phyloP scores from a whole-genome alignment of 2,888 invertebrate species.

The Malacosoma neustria region DNA sequence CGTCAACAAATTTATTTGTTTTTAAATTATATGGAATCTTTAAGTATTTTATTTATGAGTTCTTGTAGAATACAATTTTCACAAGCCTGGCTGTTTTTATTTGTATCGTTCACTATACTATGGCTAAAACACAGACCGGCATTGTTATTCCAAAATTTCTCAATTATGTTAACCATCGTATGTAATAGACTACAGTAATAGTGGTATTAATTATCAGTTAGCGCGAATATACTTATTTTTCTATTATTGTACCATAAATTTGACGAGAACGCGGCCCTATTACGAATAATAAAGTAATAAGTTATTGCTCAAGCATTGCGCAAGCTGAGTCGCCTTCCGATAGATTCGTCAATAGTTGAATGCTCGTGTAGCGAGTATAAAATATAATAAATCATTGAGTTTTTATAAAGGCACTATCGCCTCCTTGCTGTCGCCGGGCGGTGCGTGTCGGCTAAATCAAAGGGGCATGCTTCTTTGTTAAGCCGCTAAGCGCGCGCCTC shows the following conservation, averaged over 20 bases:
- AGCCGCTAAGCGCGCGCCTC: constrained; percentile 43
- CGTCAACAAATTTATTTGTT: too few species aligned
- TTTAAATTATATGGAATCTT: too few species aligned
- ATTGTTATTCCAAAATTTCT: too few species aligned
- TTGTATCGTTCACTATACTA: too few species aligned
- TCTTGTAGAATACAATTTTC: too few species aligned
- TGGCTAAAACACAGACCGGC: too few species aligned
- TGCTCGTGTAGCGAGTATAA: constrained; percentile 41
- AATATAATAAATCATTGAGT: constrained; percentile 69
- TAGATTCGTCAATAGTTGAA: constrained; percentile 5
- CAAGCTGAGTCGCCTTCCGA: constrained; percentile 1
- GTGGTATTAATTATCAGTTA: not conserved
- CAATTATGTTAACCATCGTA: too few species aligned
- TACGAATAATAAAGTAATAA: not conserved
- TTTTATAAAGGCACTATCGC: constrained; percentile 70
- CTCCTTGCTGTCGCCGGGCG: constrained; percentile 48
- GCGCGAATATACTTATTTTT: not conserved
- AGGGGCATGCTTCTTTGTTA: constrained; percentile 35
- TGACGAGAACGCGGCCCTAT: not conserved
- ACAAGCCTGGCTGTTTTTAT: too few species aligned
- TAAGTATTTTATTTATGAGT: too few species aligned
- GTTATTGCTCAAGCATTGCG: constrained; percentile 1
- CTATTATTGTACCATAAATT: constrained; percentile 3
- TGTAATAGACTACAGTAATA: too few species aligned
- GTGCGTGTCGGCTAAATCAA: constrained; percentile 41